phyloP scores from a whole-genome alignment of 2,113 vertebrate species.

The Holacanthus passer region DNA sequence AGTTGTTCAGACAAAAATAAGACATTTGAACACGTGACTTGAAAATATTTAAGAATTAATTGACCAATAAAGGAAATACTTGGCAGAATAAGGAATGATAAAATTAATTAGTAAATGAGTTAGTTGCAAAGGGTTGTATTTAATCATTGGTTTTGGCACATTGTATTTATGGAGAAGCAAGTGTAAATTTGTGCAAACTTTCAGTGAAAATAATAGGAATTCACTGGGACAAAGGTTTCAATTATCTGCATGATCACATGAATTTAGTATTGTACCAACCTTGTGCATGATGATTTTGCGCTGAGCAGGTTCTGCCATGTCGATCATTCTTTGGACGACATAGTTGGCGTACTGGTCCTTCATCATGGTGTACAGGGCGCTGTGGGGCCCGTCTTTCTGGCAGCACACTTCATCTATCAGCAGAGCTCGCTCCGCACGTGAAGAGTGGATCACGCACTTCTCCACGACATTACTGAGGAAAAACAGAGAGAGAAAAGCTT shows the following conservation, averaged over 20 bases:
- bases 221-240: background rate
- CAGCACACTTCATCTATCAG: conserved; percentile 98
- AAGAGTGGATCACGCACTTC: conserved; percentile 97
- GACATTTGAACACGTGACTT: background rate
- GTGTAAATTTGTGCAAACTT: background rate
- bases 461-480: conserved; percentile 94
- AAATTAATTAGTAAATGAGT: background rate
- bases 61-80: background rate
- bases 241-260: background rate
- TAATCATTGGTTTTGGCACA: background rate
- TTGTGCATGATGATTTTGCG: conserved; percentile 99
- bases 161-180: background rate
- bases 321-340: conserved; percentile 99
- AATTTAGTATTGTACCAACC: conserved; percentile 74
- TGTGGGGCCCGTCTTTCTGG: conserved; percentile 98
- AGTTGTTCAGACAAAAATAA: background rate
- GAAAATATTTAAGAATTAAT: no score
- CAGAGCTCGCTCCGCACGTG: conserved; percentile 95
- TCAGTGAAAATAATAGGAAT: background rate
- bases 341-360: conserved; percentile 99
- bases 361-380: conserved; percentile 99
- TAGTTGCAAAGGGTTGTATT: background rate
- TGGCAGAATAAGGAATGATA: background rate
- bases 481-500: background rate
- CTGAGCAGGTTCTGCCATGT: conserved; percentile 97